Conservation (phyloP, 2,113 vertebrate genomes). For the Poeciliopsis prolifica region DNA sequence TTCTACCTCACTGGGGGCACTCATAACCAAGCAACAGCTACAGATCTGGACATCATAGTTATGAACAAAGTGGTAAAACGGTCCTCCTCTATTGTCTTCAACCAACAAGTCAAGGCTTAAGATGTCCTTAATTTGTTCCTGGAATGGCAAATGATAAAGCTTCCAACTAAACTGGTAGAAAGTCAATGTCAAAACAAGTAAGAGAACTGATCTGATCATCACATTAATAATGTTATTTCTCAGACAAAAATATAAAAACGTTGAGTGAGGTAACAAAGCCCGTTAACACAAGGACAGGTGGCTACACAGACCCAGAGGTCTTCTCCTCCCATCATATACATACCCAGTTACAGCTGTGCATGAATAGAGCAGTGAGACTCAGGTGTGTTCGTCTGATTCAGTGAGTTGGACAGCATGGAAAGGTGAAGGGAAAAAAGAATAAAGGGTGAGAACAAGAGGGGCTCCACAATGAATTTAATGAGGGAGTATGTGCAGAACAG, state of each 20-base stretch:
- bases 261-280: not conserved
- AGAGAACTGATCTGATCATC: not conserved
- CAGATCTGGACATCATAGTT: not conserved
- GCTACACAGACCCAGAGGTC: slow-evolving; percentile 45
- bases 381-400: slow-evolving; percentile 27
- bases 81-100: not conserved
- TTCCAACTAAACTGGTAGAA: not conserved
- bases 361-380: slow-evolving; percentile 31
- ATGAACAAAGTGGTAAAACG: not conserved
- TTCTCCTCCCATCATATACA: slow-evolving; percentile 11
- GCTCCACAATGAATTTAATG: slow-evolving; percentile 49
- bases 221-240: not conserved
- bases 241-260: not conserved
- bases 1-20: not conserved
- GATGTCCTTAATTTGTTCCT: not conserved
- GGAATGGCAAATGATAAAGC: too few relatives aligned
- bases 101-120: not conserved
- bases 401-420: slow-evolving; percentile 10
- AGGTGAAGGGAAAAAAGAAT: slow-evolving; percentile 29
- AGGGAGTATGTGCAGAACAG: slow-evolving; percentile 31
- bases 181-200: not conserved
- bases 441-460: slow-evolving; percentile 51
- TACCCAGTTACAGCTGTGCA: slow-evolving; percentile 44
- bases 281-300: slow-evolving; percentile 53
- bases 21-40: not conserved